Evolutionary conservation across 1,140 invertebrate genomes (phyloP).

Genomic region (Macrostomum lignano): DNA sequence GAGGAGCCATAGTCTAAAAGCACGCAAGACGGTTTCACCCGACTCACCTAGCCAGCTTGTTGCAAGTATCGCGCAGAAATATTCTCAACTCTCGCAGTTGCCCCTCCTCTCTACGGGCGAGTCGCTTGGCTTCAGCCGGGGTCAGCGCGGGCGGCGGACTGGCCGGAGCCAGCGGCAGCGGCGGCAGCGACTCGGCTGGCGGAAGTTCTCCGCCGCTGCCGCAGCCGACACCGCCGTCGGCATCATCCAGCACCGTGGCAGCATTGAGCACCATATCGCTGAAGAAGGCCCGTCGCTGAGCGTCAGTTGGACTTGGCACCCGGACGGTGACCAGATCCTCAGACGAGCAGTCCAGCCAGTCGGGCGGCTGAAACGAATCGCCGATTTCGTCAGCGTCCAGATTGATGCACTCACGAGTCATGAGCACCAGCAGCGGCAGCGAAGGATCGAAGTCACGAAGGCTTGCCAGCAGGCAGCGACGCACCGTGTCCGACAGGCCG

Average conservation of each 20-base stretch:
- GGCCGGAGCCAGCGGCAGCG: too few species aligned
- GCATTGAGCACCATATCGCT: slow-evolving; percentile 15
- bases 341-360: slow-evolving; percentile 14
- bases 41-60: too few species aligned
- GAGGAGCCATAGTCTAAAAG: too few species aligned
- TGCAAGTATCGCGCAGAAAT: too few species aligned
- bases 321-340: slow-evolving; percentile 23
- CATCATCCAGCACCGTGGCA: too few species aligned
- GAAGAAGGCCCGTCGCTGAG: slow-evolving; percentile 40
- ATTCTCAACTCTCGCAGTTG: too few species aligned
- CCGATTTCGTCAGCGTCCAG: slow-evolving; percentile 1
- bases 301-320: slow-evolving; percentile 29
- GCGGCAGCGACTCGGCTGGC: too few species aligned
- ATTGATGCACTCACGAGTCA: slow-evolving; percentile 33
- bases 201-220: too few species aligned
- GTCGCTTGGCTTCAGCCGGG: slow-evolving; percentile 38
- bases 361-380: slow-evolving; percentile 13
- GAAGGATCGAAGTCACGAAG: slow-evolving; percentile 38
- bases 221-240: too few species aligned
- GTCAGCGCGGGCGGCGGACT: slow-evolving; percentile 42
- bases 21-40: too few species aligned
- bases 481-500: slow-evolving; percentile 37
- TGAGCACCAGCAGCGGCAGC: slow-evolving; percentile 40
- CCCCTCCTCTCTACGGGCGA: too few species aligned
- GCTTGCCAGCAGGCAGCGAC: slow-evolving; percentile 38